Conservation (phyloP, 2,888 invertebrate genomes). For the Drosophila mettleri region DNA sequence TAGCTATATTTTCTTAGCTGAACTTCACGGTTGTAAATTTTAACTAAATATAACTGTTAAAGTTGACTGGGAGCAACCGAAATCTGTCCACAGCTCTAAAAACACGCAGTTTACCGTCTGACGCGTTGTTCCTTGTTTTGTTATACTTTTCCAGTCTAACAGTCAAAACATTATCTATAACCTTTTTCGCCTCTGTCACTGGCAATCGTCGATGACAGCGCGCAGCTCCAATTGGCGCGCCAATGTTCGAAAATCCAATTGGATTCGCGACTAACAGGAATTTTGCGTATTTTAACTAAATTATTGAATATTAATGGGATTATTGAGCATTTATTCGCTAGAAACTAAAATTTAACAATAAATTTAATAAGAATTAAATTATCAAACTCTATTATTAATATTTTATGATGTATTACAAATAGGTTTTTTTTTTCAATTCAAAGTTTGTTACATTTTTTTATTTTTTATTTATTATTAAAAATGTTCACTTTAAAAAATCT, state of each 20-base stretch:
- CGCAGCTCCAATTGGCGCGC: conserved; percentile 35
- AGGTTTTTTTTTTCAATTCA: no score
- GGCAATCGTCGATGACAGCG: conserved; percentile 48
- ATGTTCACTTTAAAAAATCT: no score
- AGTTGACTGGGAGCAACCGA: conserved; percentile 54
- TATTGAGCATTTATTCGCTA: no score
- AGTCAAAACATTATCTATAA: conserved; percentile 82
- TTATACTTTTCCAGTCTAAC: conserved; percentile 75
- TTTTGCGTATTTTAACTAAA: not conserved
- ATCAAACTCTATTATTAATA: no score
- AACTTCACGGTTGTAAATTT: conserved; percentile 68
- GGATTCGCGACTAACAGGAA: not conserved
- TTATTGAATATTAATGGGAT: not conserved
- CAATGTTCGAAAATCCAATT: not conserved
- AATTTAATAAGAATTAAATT: no score
- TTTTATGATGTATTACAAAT: no score
- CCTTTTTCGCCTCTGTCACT: conserved; percentile 45
- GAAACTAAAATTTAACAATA: no score
- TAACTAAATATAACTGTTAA: conserved; percentile 74
- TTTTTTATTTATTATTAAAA: no score
- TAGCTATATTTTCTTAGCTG: conserved; percentile 27
- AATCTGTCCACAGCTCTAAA: conserved; percentile 54
- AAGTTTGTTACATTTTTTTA: no score
- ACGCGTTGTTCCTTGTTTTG: conserved; percentile 73
- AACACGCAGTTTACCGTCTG: conserved; percentile 75